phyloP scores from a whole-genome alignment of 64 coral and sea anemone genomes.

The Pachyseris speciosa region DNA sequence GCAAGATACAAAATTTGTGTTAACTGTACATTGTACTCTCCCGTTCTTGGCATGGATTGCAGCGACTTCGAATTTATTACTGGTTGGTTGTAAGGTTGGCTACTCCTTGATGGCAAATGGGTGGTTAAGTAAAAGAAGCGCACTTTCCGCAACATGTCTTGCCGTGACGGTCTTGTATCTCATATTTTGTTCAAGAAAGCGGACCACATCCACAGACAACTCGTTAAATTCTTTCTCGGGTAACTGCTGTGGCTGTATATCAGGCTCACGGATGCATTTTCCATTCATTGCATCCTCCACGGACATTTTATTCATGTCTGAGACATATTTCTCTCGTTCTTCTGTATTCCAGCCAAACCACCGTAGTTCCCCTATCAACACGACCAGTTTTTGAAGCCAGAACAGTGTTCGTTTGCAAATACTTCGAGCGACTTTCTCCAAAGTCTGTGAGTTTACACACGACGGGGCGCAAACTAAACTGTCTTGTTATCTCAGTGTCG shows the following conservation, averaged over 20 bases:
- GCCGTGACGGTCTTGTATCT: neutral
- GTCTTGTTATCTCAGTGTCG: neutral
- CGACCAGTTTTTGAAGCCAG: too few relatives aligned
- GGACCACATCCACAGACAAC: neutral
- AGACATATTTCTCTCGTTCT: neutral
- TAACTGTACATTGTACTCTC: constrained; percentile 11
- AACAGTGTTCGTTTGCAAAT: too few relatives aligned
- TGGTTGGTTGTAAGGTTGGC: neutral
- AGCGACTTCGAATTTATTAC: constrained; percentile 9
- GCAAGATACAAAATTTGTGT: constrained; percentile 18
- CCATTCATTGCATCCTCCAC: neutral
- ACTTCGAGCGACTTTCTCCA: too few relatives aligned
- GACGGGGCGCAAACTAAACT: too few relatives aligned
- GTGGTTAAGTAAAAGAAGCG: neutral
- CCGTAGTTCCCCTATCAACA: too few relatives aligned
- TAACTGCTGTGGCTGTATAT: neutral
- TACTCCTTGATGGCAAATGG: constrained; percentile 8
- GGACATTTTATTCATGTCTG: neutral
- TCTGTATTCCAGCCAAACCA: neutral
- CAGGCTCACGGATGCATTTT: neutral
- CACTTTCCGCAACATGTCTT: neutral
- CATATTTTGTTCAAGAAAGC: neutral
- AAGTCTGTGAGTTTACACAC: too few relatives aligned
- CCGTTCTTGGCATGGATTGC: neutral
- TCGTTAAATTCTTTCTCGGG: neutral